Evolutionary conservation across 2,888 invertebrate genomes (phyloP).

Genomic region (Cyrtodaria siliqua): DNA sequence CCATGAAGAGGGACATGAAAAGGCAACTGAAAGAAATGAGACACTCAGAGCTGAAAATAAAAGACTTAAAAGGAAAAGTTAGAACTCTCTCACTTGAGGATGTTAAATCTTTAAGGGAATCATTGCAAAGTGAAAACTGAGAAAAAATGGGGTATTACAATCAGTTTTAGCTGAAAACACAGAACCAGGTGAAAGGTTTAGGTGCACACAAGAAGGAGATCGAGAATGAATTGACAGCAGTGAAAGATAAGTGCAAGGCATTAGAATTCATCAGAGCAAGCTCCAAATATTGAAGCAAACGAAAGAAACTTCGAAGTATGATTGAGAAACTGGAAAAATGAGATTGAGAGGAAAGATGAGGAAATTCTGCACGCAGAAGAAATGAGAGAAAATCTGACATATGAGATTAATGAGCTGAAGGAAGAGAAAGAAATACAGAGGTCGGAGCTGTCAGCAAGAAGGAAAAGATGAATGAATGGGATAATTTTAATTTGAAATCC

Average conservation of each 20-base stretch:
- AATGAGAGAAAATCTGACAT: conserved; percentile 70
- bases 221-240: conserved; percentile 30
- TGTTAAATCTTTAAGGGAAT: conserved; percentile 16
- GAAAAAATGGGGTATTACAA: conserved; percentile 56
- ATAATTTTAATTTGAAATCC: conserved; percentile 79
- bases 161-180: conserved; percentile 58
- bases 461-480: conserved; percentile 80
- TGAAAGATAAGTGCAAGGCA: conserved; percentile 46
- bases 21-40: conserved; percentile 13
- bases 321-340: conserved; percentile 56
- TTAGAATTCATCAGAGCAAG: conserved; percentile 49
- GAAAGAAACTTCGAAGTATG: conserved; percentile 45
- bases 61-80: conserved; percentile 20
- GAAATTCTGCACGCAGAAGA: conserved; percentile 52
- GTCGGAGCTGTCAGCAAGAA: conserved; percentile 62
- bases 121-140: conserved; percentile 21
- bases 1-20: conserved; percentile 38
- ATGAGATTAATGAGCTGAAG: conserved; percentile 71
- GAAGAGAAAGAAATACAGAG: conserved; percentile 71
- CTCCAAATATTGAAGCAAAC: conserved; percentile 32
- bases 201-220: conserved; percentile 37
- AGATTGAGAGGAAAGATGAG: conserved; percentile 48
- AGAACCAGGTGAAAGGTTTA: conserved; percentile 56
- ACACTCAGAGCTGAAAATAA: conserved; percentile 32
- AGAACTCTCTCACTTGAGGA: not conserved